These are phyloP conservation scores for Cyclargus thomasi DNA, from an alignment of 1,140 invertebrate species.

Conservation along the genomic window DNA sequence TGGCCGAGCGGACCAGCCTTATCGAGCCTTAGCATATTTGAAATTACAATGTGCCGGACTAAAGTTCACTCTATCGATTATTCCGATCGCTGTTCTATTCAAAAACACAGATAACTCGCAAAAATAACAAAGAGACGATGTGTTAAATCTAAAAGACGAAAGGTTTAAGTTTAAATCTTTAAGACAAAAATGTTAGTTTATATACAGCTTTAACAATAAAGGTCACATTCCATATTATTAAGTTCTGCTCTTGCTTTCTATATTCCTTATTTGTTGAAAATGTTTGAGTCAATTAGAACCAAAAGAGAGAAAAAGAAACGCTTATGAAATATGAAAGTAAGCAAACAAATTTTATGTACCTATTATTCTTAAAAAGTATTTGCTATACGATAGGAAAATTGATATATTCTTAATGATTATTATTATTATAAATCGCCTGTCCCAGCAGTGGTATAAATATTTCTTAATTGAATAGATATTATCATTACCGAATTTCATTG, in stretches of 20 bases:
- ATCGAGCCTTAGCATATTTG: slow-evolving; percentile 55
- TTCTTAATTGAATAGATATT: slow-evolving; percentile 5
- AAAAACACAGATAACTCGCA: slow-evolving; percentile 2
- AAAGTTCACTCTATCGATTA: slow-evolving; percentile 51
- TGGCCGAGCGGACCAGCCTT: slow-evolving; percentile 25
- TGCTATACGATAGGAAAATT: too few species aligned
- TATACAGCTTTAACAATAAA: too few species aligned
- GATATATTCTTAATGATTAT: not conserved
- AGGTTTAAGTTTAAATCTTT: too few species aligned
- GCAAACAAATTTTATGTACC: too few species aligned
- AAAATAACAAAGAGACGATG: not conserved
- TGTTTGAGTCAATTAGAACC: too few species aligned
- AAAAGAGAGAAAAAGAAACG: too few species aligned
- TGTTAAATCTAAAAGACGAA: not conserved
- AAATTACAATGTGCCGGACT: slow-evolving; percentile 59
- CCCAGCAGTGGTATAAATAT: not conserved
- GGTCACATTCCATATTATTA: too few species aligned
- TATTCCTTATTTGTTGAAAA: too few species aligned
- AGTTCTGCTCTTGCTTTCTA: too few species aligned
- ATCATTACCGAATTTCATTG: not conserved
- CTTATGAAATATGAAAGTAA: too few species aligned
- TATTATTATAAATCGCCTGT: not conserved
- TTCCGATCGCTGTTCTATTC: slow-evolving; percentile 8
- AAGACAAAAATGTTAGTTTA: too few species aligned
- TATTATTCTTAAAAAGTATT: too few species aligned